Evolutionary conservation across 92 coral and sea anemone genomes (phyloP).

Genomic region (Hydrozoanthus gracilis): DNA sequence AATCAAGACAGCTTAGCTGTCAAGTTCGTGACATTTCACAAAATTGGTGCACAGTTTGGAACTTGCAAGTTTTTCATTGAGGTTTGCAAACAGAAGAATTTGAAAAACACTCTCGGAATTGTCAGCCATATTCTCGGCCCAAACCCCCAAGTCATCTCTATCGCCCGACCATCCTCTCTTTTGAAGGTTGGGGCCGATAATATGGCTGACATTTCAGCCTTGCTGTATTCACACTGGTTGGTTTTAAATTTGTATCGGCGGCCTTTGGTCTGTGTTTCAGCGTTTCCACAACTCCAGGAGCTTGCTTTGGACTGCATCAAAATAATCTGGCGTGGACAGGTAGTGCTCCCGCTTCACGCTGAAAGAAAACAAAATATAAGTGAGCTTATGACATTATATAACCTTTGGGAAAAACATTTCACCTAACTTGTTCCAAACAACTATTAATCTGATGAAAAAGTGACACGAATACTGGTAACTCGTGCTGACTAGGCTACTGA

Average conservation of each 20-base stretch:
- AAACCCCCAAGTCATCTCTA: not conserved
- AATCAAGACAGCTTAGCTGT: too few species aligned
- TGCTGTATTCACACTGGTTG: not conserved
- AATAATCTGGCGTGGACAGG: slow-evolving; percentile 88
- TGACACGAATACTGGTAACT: too few species aligned
- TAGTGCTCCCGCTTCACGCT: slow-evolving; percentile 98
- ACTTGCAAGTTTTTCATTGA: not conserved
- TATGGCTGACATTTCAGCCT: not conserved
- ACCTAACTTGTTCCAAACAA: too few species aligned
- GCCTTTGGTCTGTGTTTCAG: not conserved
- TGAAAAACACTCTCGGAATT: not conserved
- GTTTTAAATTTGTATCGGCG: not conserved
- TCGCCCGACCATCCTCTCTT: not conserved
- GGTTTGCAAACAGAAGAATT: not conserved
- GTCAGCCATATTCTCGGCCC: not conserved
- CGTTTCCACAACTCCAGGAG: slow-evolving; percentile 72
- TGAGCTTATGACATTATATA: too few species aligned
- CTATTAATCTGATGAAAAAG: too few species aligned
- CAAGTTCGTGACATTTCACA: too few species aligned
- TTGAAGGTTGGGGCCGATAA: not conserved
- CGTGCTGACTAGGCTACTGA: too few species aligned
- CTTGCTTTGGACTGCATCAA: slow-evolving; percentile 89
- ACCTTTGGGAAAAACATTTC: too few species aligned
- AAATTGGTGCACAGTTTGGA: not conserved
- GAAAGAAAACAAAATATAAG: slow-evolving; percentile 25